Evolutionary conservation across 1,140 invertebrate genomes (phyloP).

Genomic region (Zophobas atratus): DNA sequence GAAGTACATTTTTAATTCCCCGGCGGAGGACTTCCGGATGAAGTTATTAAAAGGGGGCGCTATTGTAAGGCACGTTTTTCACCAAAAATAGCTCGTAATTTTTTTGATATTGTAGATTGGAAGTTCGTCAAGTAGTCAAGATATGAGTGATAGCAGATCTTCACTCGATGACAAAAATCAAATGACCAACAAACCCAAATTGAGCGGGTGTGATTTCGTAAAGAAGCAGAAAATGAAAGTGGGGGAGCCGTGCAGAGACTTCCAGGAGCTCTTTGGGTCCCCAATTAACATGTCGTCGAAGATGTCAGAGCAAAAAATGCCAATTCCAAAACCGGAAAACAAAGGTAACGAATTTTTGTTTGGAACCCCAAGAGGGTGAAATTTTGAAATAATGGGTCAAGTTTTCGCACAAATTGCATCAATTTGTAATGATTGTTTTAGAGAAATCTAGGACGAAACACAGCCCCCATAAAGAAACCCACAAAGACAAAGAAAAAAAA

Average conservation of each 20-base stretch:
- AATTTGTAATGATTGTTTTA: slow-evolving; percentile 11
- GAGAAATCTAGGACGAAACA: slow-evolving; percentile 66
- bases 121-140: slow-evolving; percentile 52
- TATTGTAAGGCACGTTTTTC: slow-evolving; percentile 64
- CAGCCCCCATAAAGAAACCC: slow-evolving; percentile 71
- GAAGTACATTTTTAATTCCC: slow-evolving; percentile 81
- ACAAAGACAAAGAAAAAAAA: slow-evolving; percentile 66
- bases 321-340: slow-evolving; percentile 59
- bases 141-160: slow-evolving; percentile 53
- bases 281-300: slow-evolving; percentile 82
- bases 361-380: not conserved
- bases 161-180: slow-evolving; percentile 65
- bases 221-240: slow-evolving; percentile 79
- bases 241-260: slow-evolving; percentile 75
- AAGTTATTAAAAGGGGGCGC: slow-evolving; percentile 92
- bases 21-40: slow-evolving; percentile 90
- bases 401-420: no score
- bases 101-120: slow-evolving; percentile 54
- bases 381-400: no score
- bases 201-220: slow-evolving; percentile 70
- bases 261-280: slow-evolving; percentile 84
- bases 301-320: slow-evolving; percentile 74
- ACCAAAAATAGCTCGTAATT: not conserved
- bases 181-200: slow-evolving; percentile 80
- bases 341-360: slow-evolving; percentile 36